Conservation (phyloP, 2,113 vertebrate species). For the Ariopsis seemanni region DNA sequence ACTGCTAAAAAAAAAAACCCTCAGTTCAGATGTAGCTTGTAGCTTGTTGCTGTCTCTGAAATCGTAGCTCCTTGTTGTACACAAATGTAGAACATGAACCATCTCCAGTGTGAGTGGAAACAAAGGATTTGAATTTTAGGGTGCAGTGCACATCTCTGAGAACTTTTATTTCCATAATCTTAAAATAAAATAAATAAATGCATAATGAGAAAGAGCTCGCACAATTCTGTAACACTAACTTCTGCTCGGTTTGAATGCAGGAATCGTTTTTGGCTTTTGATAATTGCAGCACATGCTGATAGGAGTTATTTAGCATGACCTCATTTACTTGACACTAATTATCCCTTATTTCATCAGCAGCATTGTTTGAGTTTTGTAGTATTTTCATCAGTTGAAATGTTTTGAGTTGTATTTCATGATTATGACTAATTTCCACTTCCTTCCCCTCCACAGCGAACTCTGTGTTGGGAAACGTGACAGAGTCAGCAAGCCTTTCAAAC, state of each 20-base stretch:
- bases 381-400: neutral
- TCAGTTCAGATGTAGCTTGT: neutral
- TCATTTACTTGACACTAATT: neutral
- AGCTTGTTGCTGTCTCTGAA: neutral
- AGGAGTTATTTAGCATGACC: neutral
- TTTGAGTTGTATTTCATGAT: neutral
- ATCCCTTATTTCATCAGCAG: neutral
- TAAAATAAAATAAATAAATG: neutral
- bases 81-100: neutral
- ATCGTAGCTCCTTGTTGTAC: neutral
- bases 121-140: neutral
- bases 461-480: slow-evolving; percentile 58
- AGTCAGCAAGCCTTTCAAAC: slow-evolving; percentile 55
- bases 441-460: slow-evolving; percentile 53
- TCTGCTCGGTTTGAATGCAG: neutral
- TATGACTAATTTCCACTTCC: neutral
- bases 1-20: neutral
- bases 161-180: neutral
- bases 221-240: neutral
- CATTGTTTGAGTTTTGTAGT: neutral
- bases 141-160: neutral
- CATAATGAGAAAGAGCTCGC: neutral
- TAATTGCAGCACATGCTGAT: neutral
- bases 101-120: neutral
- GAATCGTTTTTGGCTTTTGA: neutral